Conservation (phyloP, 1,140 invertebrate genomes). For the Bombus consobrinus region DNA sequence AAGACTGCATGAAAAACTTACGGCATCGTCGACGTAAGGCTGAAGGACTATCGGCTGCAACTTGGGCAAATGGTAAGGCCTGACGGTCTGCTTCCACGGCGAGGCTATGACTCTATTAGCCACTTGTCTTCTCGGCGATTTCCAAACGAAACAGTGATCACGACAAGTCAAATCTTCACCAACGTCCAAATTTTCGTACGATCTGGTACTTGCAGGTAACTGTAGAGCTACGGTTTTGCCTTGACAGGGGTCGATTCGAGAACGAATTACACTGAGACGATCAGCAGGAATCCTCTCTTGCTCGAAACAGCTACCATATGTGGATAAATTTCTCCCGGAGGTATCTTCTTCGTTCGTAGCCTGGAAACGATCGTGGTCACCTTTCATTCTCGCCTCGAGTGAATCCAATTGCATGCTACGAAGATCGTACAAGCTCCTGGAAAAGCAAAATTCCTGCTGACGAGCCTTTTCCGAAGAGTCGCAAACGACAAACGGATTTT, state of each 20-base stretch:
- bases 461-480: neutral
- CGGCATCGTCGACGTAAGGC: conserved; percentile 46
- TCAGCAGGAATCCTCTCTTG: conserved; percentile 5
- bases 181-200: conserved; percentile 40
- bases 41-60: conserved; percentile 59
- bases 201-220: neutral
- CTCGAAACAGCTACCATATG: neutral
- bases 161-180: conserved; percentile 67
- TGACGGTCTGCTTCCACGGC: conserved; percentile 75
- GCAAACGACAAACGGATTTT: neutral
- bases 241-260: conserved; percentile 16
- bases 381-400: conserved; percentile 31
- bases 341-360: neutral
- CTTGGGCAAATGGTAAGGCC: conserved; percentile 75
- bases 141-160: conserved; percentile 71
- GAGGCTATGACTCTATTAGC: conserved; percentile 78
- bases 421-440: conserved; percentile 1
- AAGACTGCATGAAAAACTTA: conserved; percentile 21
- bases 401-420: conserved; percentile 19
- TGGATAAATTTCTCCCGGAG: neutral
- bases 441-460: conserved; percentile 23
- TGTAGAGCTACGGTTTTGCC: conserved; percentile 1
- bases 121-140: conserved; percentile 68
- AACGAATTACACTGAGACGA: conserved; percentile 32
- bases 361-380: conserved; percentile 6